Conservation (phyloP, 2,113 vertebrate species). For the Orycteropus afer region DNA sequence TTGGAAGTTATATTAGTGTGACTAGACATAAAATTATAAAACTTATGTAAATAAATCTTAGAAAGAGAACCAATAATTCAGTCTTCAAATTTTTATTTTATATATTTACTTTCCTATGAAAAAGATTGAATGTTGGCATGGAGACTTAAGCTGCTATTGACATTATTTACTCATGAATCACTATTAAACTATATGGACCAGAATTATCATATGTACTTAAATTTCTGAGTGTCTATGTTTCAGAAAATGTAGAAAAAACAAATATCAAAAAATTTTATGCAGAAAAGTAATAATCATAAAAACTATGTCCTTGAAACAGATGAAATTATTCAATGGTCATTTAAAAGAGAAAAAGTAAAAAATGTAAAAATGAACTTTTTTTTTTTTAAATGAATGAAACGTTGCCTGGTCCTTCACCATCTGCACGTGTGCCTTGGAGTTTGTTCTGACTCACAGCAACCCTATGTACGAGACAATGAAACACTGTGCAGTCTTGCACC, state of each 20-base stretch:
- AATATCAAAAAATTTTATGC: background rate
- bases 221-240: background rate
- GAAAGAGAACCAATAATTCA: slow-evolving; percentile 16
- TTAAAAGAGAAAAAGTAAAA: slow-evolving; percentile 24
- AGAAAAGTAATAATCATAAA: slow-evolving; percentile 30
- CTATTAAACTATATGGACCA: background rate
- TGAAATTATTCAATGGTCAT: slow-evolving; percentile 8
- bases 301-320: background rate
- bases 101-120: slow-evolving; percentile 20
- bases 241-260: background rate
- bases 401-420: background rate
- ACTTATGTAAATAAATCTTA: slow-evolving; percentile 47
- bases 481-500: no score
- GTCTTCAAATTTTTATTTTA: slow-evolving; percentile 46
- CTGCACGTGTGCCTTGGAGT: no score
- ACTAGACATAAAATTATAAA: slow-evolving; percentile 56
- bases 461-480: no score
- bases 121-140: slow-evolving; percentile 4
- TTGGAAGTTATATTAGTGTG: slow-evolving; percentile 55
- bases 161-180: background rate
- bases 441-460: no score
- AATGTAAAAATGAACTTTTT: background rate
- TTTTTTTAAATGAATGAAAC: background rate
- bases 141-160: background rate
- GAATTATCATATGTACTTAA: slow-evolving; percentile 17